Evolutionary conservation across 2,113 vertebrate species (phyloP).

Genomic region (Eira barbara): DNA sequence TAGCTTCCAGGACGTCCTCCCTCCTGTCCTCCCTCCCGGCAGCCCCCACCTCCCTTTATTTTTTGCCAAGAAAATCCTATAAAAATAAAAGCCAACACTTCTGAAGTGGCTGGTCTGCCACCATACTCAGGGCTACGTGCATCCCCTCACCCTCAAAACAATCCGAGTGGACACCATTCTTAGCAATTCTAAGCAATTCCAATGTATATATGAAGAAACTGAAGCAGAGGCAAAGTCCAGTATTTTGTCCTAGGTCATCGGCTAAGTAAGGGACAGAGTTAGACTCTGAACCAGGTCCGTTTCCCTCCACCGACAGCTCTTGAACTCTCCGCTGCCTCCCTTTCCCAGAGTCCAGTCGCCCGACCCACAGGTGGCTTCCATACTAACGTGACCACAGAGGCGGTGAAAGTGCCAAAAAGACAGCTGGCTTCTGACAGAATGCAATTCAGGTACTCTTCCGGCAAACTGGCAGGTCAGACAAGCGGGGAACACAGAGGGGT

Average conservation of each 20-base stretch:
- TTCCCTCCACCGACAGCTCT: not conserved
- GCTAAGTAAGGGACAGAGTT: not conserved
- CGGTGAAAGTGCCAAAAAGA: not conserved
- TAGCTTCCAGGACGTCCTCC: not conserved
- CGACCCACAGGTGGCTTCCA: not conserved
- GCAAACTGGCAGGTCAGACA: not conserved
- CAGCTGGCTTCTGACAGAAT: not conserved
- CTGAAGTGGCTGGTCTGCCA: not conserved
- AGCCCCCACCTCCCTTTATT: not conserved
- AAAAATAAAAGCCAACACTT: not conserved
- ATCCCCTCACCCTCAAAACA: not conserved
- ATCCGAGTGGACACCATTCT: not conserved
- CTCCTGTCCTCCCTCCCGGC: too few relatives aligned
- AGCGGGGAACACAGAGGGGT: not conserved
- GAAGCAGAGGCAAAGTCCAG: not conserved
- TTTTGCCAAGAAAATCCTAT: not conserved
- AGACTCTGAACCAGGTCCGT: not conserved
- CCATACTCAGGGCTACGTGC: not conserved
- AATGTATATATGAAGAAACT: not conserved
- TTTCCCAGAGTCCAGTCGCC: not conserved
- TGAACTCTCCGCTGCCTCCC: not conserved
- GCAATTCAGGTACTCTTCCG: not conserved
- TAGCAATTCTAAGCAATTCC: not conserved
- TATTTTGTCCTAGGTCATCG: not conserved
- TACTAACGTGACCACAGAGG: not conserved